Percentiles rank a stretch among this genome's conserved stretches.
Evolutionary conservation across 2,888 invertebrate genomes (phyloP).

Genomic region (Argyresthia albistria): DNA sequence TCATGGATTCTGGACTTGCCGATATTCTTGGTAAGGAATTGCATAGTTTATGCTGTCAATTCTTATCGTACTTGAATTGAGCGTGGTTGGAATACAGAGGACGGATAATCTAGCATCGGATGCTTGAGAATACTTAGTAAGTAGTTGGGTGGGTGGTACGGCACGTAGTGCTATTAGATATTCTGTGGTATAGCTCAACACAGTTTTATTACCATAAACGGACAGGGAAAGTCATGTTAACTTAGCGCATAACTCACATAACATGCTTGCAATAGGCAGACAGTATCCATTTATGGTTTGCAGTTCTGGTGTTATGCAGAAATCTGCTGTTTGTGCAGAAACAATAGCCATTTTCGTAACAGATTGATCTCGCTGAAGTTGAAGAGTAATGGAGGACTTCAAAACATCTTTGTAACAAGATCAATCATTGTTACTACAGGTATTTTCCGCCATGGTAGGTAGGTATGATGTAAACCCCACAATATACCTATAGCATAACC

Average conservation of each 20-base stretch:
- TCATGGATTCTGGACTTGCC: slow-evolving; percentile 84
- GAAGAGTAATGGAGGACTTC: background rate
- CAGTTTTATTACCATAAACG: background rate
- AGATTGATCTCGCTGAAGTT: background rate
- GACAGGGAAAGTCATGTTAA: background rate
- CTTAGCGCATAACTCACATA: background rate
- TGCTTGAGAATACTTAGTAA: too few species aligned
- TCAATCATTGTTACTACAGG: background rate
- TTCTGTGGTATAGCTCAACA: too few species aligned
- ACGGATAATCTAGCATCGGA: too few species aligned
- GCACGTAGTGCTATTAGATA: too few species aligned
- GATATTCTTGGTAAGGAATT: slow-evolving; percentile 76
- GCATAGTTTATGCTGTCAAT: too few species aligned
- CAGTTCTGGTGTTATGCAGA: background rate
- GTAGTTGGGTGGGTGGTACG: too few species aligned
- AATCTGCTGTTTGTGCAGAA: background rate
- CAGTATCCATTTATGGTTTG: background rate
- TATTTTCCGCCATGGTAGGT: too few species aligned
- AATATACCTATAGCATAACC: too few species aligned
- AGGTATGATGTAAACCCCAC: too few species aligned
- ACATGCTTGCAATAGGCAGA: background rate
- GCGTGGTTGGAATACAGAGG: too few species aligned
- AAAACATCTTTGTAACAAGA: background rate
- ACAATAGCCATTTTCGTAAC: background rate
- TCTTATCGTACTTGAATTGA: background rate